Conservation (phyloP, 2,888 invertebrate genomes). For the Ceraclea dissimilis region DNA sequence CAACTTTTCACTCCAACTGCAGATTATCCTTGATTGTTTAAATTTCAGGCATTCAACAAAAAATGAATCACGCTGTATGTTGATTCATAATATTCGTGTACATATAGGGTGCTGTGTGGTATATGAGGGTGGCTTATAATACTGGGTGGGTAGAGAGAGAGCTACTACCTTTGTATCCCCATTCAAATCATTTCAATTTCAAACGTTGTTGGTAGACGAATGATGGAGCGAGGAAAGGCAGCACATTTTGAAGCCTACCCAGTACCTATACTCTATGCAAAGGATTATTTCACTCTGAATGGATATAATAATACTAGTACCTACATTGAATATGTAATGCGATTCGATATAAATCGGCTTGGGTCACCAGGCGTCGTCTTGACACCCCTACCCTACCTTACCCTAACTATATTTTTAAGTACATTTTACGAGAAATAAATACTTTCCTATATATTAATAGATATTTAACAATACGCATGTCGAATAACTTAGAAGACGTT, state of each 20-base stretch:
- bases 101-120: constrained; percentile 11
- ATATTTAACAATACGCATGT: too few relatives aligned
- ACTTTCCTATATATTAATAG: too few relatives aligned
- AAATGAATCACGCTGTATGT: constrained; percentile 10
- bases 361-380: constrained; percentile 15
- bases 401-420: background rate
- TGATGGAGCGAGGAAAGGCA: constrained; percentile 21
- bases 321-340: constrained; percentile 26
- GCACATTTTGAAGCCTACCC: constrained; percentile 21
- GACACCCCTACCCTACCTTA: background rate
- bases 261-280: constrained; percentile 13
- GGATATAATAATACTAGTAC: constrained; percentile 21
- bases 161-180: constrained; percentile 12
- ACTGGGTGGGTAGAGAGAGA: background rate
- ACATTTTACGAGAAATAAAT: too few relatives aligned
- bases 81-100: constrained; percentile 21
- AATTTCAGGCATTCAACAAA: too few relatives aligned
- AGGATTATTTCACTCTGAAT: constrained; percentile 27
- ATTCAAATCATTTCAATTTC: constrained; percentile 28
- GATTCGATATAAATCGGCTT: constrained; percentile 23
- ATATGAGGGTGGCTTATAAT: constrained; percentile 21
- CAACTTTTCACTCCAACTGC: too few relatives aligned
- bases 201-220: constrained; percentile 26
- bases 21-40: too few relatives aligned
- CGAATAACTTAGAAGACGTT: too few relatives aligned